A percentile compares a stretch with the other conserved stretches of the same genome.
phyloP scores from a whole-genome alignment of 2,113 vertebrate genomes.

The Prolemur simus region DNA sequence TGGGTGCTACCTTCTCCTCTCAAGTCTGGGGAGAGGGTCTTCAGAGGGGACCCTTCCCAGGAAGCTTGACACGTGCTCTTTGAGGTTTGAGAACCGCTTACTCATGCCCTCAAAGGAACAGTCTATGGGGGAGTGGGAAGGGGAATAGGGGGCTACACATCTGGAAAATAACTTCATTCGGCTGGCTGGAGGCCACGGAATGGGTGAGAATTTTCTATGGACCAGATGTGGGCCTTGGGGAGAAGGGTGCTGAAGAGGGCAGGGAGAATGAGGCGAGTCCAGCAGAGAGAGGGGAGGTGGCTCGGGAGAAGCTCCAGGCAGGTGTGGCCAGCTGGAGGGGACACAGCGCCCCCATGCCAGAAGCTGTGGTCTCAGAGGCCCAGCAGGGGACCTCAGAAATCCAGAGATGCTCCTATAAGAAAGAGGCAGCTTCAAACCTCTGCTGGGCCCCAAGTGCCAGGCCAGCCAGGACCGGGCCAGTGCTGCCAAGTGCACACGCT shows the following conservation, averaged over 20 bases:
- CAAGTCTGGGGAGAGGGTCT: not conserved
- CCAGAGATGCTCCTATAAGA: not conserved
- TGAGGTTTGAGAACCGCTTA: not conserved
- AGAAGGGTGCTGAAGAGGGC: not conserved
- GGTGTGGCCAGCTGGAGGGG: not conserved
- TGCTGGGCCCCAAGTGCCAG: not conserved
- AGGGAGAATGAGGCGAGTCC: not conserved
- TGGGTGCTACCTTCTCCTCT: not conserved
- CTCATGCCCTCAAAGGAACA: not conserved
- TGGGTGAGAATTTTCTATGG: not conserved
- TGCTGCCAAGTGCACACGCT: not conserved
- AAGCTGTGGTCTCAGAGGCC: not conserved
- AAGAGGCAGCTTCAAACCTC: not conserved
- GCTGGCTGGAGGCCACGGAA: not conserved
- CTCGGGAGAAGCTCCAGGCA: not conserved
- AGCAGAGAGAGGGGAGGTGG: not conserved
- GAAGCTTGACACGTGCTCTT: not conserved
- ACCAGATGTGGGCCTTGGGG: not conserved
- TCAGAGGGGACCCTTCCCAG: not conserved
- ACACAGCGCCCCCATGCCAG: accelerated
- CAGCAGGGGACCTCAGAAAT: not conserved
- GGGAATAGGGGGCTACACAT: not conserved
- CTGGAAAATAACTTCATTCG: not conserved
- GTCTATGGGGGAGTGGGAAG: not conserved
- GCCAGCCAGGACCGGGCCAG: not conserved